Conservation (phyloP, 2,797 vertebrate genomes). For the Prionace glauca region DNA sequence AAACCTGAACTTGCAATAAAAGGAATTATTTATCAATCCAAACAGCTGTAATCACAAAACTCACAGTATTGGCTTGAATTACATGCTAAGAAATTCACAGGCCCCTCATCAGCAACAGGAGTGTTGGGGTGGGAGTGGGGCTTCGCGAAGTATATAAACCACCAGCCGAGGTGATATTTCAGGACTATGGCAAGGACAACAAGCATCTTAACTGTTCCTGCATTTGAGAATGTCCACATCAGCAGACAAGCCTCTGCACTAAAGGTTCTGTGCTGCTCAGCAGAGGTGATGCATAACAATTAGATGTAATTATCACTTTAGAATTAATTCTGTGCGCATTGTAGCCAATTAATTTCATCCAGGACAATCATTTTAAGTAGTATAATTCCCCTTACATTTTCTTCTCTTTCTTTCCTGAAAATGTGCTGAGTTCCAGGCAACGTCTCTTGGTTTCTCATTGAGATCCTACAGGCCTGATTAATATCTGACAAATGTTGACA, state of each 20-base stretch:
- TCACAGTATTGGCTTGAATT: not conserved
- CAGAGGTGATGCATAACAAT: not conserved
- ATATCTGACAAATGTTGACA: too few relatives aligned
- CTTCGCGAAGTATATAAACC: not conserved
- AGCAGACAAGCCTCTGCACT: not conserved
- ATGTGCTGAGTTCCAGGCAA: not conserved
- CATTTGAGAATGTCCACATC: not conserved
- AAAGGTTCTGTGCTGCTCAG: not conserved
- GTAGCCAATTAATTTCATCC: not conserved
- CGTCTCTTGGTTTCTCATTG: not conserved
- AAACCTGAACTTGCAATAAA: not conserved
- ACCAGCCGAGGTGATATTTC: not conserved
- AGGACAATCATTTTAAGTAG: not conserved
- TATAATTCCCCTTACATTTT: not conserved
- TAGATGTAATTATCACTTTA: not conserved
- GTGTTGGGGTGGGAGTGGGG: not conserved
- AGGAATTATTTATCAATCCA: not conserved
- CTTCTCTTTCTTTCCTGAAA: not conserved
- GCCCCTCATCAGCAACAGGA: not conserved
- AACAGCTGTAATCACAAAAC: not conserved
- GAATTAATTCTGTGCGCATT: not conserved
- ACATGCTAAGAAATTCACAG: not conserved
- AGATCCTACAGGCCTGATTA: not conserved
- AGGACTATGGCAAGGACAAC: not conserved
- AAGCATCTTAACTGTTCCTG: not conserved